These are phyloP conservation scores for Hydriomena furcata DNA, from an alignment of 2,888 invertebrate species.

Conservation along the genomic window DNA sequence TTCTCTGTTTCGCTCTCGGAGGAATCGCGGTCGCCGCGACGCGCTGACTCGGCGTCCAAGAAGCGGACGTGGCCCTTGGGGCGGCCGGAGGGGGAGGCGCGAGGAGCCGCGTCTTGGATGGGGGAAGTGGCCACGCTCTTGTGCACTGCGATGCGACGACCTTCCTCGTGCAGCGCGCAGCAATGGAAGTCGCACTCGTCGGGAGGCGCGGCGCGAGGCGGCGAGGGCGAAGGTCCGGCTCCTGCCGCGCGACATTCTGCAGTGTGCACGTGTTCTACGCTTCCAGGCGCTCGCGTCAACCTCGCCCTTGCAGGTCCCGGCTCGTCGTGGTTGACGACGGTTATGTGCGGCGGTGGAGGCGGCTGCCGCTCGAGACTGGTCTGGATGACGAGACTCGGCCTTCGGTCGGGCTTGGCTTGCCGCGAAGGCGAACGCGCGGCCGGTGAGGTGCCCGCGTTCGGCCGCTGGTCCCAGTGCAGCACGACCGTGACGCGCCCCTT, in stretches of 20 bases:
- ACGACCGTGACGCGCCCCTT: conserved; percentile 98
- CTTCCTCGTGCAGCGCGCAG: conserved; percentile 96
- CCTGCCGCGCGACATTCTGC: conserved; percentile 85
- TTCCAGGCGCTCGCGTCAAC: conserved; percentile 87
- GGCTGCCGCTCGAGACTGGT: conserved; percentile 89
- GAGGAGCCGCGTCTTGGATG: conserved; percentile 90
- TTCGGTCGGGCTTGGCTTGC: conserved; percentile 80
- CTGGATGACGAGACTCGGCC: conserved; percentile 89
- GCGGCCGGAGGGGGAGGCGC: conserved; percentile 87
- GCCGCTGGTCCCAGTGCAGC: conserved; percentile 97
- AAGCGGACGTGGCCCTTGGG: conserved; percentile 93
- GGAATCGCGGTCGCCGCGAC: conserved; percentile 90
- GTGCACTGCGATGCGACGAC: conserved; percentile 94
- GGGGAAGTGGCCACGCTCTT: conserved; percentile 97
- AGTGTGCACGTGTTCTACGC: conserved; percentile 90
- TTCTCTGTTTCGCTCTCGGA: conserved; percentile 97
- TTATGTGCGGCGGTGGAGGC: conserved; percentile 92
- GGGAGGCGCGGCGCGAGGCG: conserved; percentile 85
- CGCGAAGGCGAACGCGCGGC: conserved; percentile 81
- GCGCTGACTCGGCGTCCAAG: conserved; percentile 88
- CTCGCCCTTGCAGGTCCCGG: conserved; percentile 85
- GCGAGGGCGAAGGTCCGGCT: conserved; percentile 79
- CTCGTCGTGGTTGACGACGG: conserved; percentile 97
- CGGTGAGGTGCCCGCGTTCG: conserved; percentile 86
- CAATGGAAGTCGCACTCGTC: conserved; percentile 98